Evolutionary conservation across 2,797 vertebrate species (phyloP).

Genomic region (Lateolabrax maculatus): DNA sequence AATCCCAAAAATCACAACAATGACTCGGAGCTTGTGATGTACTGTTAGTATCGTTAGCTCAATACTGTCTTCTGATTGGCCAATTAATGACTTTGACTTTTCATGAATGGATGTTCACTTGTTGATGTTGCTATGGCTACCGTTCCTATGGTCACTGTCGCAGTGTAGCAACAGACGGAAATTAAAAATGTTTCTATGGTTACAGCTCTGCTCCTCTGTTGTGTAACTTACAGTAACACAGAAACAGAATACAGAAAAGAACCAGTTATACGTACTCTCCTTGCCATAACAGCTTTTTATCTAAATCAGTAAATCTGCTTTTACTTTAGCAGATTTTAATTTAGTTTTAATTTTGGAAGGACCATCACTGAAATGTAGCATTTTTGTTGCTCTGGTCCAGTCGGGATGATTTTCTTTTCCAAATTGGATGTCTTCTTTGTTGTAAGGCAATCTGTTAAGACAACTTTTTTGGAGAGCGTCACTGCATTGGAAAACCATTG

Average conservation of each 20-base stretch:
- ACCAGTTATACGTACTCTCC: not conserved
- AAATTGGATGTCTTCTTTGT: constrained; percentile 18
- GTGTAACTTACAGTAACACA: not conserved
- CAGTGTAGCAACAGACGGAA: constrained; percentile 38
- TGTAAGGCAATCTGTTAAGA: constrained; percentile 47
- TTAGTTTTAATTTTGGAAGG: constrained; percentile 16
- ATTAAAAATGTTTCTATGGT: constrained; percentile 34
- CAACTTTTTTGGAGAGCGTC: constrained; percentile 37
- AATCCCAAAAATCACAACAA: constrained; percentile 75
- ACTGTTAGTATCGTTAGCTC: constrained; percentile 29
- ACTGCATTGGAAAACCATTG: not conserved
- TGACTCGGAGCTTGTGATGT: constrained; percentile 51
- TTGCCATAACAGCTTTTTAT: not conserved
- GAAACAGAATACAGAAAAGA: not conserved
- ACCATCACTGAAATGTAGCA: not conserved
- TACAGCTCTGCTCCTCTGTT: constrained; percentile 22
- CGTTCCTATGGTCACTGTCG: constrained; percentile 46
- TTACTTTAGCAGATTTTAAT: constrained; percentile 10
- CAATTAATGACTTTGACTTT: constrained; percentile 1
- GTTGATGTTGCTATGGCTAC: constrained; percentile 9
- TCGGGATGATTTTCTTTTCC: constrained; percentile 3
- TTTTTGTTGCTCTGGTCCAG: constrained; percentile 12
- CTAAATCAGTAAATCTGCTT: constrained; percentile 2
- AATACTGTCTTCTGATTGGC: constrained; percentile 27
- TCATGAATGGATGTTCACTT: too few species aligned